Percentiles rank a stretch among this genome's conserved stretches.
Evolutionary conservation across 2,888 invertebrate species (phyloP).

Genomic region (Argynnis bischoffii): DNA sequence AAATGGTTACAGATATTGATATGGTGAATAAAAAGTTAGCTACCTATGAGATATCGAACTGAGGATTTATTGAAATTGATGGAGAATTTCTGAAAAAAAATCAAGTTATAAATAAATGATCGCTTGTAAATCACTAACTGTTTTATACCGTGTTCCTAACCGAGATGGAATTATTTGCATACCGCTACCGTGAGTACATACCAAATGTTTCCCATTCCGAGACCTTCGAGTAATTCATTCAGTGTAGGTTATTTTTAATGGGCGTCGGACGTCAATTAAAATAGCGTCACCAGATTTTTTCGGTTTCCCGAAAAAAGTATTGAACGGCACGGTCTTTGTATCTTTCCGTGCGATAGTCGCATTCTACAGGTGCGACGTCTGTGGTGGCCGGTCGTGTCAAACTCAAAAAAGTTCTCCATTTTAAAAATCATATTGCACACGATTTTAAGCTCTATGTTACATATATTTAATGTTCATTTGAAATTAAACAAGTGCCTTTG

Average conservation of each 20-base stretch:
- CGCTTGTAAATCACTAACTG: conserved; percentile 6
- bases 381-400: conserved; percentile 72
- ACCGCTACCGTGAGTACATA: conserved; percentile 54
- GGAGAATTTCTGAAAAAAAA: not conserved
- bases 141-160: conserved; percentile 25
- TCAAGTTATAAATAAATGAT: conserved; percentile 1
- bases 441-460: conserved; percentile 48
- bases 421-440: conserved; percentile 21
- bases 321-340: conserved; percentile 66
- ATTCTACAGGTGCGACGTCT: conserved; percentile 75
- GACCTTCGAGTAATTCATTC: conserved; percentile 67
- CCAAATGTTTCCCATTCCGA: conserved; percentile 70
- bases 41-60: not conserved
- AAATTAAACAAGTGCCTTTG: not conserved
- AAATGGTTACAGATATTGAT: too few species aligned
- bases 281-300: conserved; percentile 62
- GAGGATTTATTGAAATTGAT: not conserved
- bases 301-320: conserved; percentile 61
- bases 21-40: not conserved
- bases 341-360: conserved; percentile 72
- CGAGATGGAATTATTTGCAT: conserved; percentile 59
- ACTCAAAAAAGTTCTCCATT: conserved; percentile 41
- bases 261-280: conserved; percentile 75
- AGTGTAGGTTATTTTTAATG: conserved; percentile 61
- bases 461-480: conserved; percentile 23